Evolutionary conservation across 2,888 invertebrate genomes (phyloP).

Genomic region (Cheiracanthium punctorium): DNA sequence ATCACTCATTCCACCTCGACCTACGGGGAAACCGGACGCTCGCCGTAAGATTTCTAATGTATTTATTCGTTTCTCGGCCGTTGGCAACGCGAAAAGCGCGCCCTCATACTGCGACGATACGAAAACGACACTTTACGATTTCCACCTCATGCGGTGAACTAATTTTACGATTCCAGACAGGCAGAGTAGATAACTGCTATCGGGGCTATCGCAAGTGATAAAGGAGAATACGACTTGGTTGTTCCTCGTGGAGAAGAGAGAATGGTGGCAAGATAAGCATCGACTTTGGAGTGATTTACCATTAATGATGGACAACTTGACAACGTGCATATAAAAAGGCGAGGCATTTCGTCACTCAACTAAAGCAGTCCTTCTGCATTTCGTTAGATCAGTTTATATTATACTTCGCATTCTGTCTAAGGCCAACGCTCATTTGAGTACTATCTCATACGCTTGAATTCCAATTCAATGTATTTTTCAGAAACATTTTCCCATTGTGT

Average conservation of each 20-base stretch:
- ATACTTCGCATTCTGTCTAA: no score
- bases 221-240: slow-evolving; percentile 30
- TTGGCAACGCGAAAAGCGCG: slow-evolving; percentile 63
- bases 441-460: no score
- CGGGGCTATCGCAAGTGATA: no score
- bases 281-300: slow-evolving; percentile 60
- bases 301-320: slow-evolving; percentile 62
- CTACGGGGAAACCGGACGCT: slow-evolving; percentile 58
- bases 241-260: neutral
- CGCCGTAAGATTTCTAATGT: slow-evolving; percentile 31
- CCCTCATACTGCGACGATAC: slow-evolving; percentile 46
- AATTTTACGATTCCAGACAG: slow-evolving; percentile 58
- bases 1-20: slow-evolving; percentile 4
- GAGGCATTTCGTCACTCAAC: slow-evolving; percentile 47
- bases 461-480: no score
- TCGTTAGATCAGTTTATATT: no score
- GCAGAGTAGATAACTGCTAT: slow-evolving; percentile 48
- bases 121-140: slow-evolving; percentile 68
- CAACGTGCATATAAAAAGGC: slow-evolving; percentile 46
- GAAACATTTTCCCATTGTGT: no score
- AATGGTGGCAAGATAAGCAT: slow-evolving; percentile 34
- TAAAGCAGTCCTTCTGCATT: no score
- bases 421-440: no score
- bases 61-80: slow-evolving; percentile 60
- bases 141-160: slow-evolving; percentile 64